phyloP scores from a whole-genome alignment of 1,140 invertebrate species.

The Brachionus rotundiformis region DNA sequence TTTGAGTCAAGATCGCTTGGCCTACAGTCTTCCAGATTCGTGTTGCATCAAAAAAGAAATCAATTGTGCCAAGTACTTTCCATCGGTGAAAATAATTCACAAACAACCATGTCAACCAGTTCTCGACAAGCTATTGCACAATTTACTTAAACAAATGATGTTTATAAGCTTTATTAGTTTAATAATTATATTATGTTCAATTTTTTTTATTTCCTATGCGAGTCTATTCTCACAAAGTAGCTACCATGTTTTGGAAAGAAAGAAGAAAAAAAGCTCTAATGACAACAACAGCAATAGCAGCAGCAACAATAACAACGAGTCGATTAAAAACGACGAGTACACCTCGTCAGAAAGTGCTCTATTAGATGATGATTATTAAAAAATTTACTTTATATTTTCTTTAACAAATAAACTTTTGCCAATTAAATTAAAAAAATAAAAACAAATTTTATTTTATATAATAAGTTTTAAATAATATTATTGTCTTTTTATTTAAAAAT shows the following conservation, averaged over 20 bases:
- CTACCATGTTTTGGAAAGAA: neutral
- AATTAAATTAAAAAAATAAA: too few species aligned
- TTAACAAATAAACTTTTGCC: neutral
- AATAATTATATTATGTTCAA: neutral
- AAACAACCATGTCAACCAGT: neutral
- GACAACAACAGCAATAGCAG: too few species aligned
- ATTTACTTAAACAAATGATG: constrained; percentile 11
- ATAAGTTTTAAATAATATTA: neutral
- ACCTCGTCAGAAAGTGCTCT: neutral
- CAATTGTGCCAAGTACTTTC: constrained; percentile 13
- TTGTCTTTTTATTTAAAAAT: neutral
- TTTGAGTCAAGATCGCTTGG: neutral
- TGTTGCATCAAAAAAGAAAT: constrained; percentile 7
- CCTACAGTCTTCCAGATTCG: constrained; percentile 1
- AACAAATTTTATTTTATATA: too few species aligned
- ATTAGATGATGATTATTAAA: constrained; percentile 52
- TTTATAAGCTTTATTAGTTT: neutral
- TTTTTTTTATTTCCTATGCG: neutral
- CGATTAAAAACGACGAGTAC: neutral
- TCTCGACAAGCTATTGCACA: neutral
- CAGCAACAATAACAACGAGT: neutral
- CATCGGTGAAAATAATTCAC: neutral
- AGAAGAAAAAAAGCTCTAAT: neutral
- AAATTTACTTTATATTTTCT: too few species aligned
- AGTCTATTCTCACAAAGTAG: neutral